A percentile compares a stretch with the other conserved stretches of the same genome.
phyloP scores from a whole-genome alignment of 2,113 vertebrate species.

The Pithys albifrons region DNA sequence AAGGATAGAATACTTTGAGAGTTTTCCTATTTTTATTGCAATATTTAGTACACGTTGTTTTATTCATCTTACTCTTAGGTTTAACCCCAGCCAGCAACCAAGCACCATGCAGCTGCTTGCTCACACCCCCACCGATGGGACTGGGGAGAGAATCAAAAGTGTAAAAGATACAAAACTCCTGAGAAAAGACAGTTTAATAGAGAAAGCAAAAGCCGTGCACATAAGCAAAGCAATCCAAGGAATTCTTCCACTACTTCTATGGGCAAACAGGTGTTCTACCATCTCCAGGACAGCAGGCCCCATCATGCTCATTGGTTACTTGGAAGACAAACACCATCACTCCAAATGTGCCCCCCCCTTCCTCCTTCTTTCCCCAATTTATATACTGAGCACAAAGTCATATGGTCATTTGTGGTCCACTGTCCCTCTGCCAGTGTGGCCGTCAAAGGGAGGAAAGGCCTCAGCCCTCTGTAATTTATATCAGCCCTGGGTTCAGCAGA shows the following conservation, averaged over 20 bases:
- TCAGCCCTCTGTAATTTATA: not conserved
- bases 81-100: not conserved
- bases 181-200: not conserved
- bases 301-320: not conserved
- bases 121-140: not conserved
- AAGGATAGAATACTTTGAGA: not conserved
- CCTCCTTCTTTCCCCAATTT: accelerated
- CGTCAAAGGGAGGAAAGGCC: not conserved
- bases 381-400: not conserved
- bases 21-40: not conserved
- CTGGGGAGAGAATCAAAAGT: accelerated
- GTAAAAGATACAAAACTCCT: not conserved
- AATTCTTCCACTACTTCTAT: not conserved
- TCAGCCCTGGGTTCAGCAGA: not conserved
- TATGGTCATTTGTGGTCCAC: not conserved
- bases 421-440: not conserved
- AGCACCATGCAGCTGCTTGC: not conserved
- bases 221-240: not conserved
- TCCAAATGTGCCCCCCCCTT: not conserved
- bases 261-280: not conserved
- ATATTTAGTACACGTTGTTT: not conserved
- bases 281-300: not conserved
- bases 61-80: not conserved
- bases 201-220: not conserved
- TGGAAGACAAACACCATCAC: not conserved